Conservation (phyloP, 2,113 vertebrate genomes). For the Dipodomys ordii region DNA sequence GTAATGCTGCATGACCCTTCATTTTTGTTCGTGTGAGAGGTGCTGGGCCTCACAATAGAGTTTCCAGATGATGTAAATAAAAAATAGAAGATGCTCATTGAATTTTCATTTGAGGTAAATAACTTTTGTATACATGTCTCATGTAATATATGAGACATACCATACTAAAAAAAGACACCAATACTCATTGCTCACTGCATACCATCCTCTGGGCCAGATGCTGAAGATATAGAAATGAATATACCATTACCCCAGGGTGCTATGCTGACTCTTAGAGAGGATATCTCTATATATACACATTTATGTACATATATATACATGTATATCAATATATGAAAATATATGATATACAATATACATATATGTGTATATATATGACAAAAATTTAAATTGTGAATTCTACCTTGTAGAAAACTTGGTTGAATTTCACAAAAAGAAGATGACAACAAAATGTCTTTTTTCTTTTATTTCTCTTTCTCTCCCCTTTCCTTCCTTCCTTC, state of each 20-base stretch:
- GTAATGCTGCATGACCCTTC: neutral
- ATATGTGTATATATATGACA: no score
- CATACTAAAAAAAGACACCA: neutral
- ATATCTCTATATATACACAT: neutral
- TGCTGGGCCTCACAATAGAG: neutral
- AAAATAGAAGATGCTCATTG: neutral
- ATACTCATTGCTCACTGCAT: neutral
- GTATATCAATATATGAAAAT: no score
- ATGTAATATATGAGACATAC: neutral
- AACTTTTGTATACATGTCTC: neutral
- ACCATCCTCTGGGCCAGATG: neutral
- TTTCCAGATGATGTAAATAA: neutral
- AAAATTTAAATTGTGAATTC: no score
- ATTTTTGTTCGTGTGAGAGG: neutral
- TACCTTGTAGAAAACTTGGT: no score
- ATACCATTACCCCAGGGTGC: neutral
- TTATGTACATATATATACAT: no score
- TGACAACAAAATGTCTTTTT: neutral
- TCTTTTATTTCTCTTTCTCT: neutral
- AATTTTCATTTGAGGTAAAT: constrained; percentile 35
- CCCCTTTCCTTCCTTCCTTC: no score
- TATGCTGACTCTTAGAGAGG: neutral
- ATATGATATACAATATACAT: no score
- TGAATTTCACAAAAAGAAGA: neutral
- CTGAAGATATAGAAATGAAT: neutral